Evolutionary conservation across 1,140 invertebrate species (phyloP).

Genomic region (Idris sp.): DNA sequence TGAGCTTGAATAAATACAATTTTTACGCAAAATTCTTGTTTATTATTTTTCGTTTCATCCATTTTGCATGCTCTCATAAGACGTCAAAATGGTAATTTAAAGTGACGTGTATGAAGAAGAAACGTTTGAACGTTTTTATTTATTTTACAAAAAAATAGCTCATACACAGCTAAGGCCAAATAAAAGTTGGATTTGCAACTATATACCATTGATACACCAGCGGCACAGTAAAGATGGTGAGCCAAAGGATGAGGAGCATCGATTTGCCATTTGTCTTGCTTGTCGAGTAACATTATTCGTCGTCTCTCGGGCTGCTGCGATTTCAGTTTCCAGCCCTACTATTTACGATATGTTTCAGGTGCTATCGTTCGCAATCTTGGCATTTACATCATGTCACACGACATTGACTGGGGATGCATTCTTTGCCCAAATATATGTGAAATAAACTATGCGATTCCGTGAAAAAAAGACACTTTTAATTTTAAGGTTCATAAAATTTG

Average conservation of each 20-base stretch:
- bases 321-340: constrained; percentile 32
- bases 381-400: constrained; percentile 53
- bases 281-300: constrained; percentile 66
- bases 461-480: no score
- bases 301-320: constrained; percentile 40
- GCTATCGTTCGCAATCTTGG: constrained; percentile 20
- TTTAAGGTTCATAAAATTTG: no score
- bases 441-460: constrained; percentile 38
- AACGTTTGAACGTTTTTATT: constrained; percentile 27
- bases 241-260: constrained; percentile 65
- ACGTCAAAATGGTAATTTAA: constrained; percentile 11
- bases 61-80: neutral
- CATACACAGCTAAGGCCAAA: constrained; percentile 24
- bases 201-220: constrained; percentile 33
- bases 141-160: constrained; percentile 35
- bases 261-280: constrained; percentile 75
- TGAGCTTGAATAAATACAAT: no score
- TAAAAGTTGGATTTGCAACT: constrained; percentile 6
- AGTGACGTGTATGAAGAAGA: constrained; percentile 19
- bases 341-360: constrained; percentile 53
- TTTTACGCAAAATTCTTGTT: no score
- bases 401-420: constrained; percentile 33
- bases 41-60: neutral
- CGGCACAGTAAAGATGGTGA: constrained; percentile 18
- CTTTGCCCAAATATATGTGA: constrained; percentile 24